These are phyloP conservation scores for Leptocoma aspasia DNA, from an alignment of 2,113 vertebrate species.

Conservation along the genomic window DNA sequence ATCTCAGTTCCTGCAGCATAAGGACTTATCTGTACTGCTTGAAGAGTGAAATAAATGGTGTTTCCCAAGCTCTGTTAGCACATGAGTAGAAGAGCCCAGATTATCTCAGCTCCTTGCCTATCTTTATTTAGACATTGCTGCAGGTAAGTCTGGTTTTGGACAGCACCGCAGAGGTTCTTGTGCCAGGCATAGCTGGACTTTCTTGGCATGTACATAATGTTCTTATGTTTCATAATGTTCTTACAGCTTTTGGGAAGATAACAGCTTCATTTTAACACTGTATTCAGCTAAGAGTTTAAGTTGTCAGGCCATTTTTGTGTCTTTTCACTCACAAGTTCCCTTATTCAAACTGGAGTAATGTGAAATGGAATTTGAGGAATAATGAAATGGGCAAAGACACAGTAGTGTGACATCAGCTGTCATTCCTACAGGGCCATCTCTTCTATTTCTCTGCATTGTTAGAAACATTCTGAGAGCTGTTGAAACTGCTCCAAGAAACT, in stretches of 20 bases:
- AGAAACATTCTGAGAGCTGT: not conserved
- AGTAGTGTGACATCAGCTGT: not conserved
- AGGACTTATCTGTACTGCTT: not conserved
- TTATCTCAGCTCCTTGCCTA: not conserved
- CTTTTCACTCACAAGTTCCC: not conserved
- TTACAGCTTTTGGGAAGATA: not conserved
- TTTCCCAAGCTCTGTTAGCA: not conserved
- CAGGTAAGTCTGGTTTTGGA: not conserved
- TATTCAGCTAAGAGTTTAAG: not conserved
- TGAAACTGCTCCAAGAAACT: not conserved
- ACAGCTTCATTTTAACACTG: not conserved
- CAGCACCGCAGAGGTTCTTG: rapidly evolving
- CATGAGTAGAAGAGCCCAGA: not conserved
- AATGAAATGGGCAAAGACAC: not conserved
- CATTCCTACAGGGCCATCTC: not conserved
- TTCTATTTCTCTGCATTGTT: not conserved
- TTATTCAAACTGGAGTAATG: not conserved
- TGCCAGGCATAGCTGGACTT: not conserved
- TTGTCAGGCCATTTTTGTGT: not conserved
- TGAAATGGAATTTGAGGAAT: not conserved
- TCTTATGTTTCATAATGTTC: not conserved
- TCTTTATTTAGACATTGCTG: not conserved
- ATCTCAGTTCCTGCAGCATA: not conserved
- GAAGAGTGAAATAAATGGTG: not conserved
- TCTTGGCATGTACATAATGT: not conserved